phyloP scores from a whole-genome alignment of 2,888 invertebrate species.

The Boloria selene region DNA sequence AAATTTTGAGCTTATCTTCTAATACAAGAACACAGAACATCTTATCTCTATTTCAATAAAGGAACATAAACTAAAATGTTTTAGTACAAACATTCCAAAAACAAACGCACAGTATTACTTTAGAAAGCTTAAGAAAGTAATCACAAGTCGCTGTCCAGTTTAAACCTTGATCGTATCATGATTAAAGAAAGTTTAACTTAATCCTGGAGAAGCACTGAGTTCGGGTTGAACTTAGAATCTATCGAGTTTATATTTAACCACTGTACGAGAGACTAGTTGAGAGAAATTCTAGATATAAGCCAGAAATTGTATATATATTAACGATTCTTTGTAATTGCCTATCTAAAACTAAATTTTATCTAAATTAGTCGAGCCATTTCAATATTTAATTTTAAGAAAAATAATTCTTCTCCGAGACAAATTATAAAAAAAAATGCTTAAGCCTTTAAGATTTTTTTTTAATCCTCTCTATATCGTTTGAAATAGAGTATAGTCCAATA shows the following conservation, averaged over 20 bases:
- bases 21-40: too few relatives aligned
- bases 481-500: too few relatives aligned
- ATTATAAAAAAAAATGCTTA: too few relatives aligned
- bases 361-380: too few relatives aligned
- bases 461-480: too few relatives aligned
- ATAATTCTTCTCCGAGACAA: too few relatives aligned
- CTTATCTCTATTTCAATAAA: not conserved
- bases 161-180: conserved; percentile 30
- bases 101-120: conserved; percentile 14
- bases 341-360: too few relatives aligned
- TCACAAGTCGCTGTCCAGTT: conserved; percentile 31
- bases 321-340: too few relatives aligned
- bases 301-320: too few relatives aligned
- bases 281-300: not conserved
- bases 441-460: too few relatives aligned
- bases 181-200: conserved; percentile 31
- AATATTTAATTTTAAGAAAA: too few relatives aligned
- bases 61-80: not conserved
- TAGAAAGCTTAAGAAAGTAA: conserved; percentile 26
- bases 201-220: conserved; percentile 24
- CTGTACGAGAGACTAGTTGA: not conserved
- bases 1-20: too few relatives aligned
- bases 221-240: conserved; percentile 26
- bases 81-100: not conserved
- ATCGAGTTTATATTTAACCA: conserved; percentile 28